Conservation (phyloP, 1,140 invertebrate species). For the Scylla paramamosain region DNA sequence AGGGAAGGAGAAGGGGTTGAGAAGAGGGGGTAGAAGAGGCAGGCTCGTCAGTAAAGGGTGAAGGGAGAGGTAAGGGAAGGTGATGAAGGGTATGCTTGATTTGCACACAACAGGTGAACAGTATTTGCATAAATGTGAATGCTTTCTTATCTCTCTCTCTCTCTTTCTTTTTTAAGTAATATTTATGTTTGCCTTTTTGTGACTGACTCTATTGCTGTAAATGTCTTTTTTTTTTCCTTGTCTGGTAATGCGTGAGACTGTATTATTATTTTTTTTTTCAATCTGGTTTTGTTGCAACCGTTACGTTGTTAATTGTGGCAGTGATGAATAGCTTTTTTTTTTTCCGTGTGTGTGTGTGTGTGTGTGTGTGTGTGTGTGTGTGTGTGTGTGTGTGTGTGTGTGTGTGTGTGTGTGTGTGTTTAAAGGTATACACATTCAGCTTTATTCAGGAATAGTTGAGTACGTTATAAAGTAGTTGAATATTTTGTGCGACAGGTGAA, state of each 20-base stretch:
- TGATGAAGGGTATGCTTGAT: not conserved
- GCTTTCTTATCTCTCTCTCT: not conserved
- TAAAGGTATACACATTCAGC: not conserved
- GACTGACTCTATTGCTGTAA: not conserved
- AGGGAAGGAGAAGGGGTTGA: not conserved
- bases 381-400: conserved; percentile 41
- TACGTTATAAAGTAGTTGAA: not conserved
- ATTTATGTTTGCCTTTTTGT: too few species aligned
- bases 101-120: not conserved
- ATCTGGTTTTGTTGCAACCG: not conserved
- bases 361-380: conserved; percentile 4
- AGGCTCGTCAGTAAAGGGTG: not conserved
- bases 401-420: conserved; percentile 28
- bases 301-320: not conserved
- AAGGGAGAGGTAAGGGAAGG: not conserved
- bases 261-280: too few species aligned
- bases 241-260: too few species aligned
- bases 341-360: not conserved
- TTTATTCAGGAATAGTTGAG: not conserved
- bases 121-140: not conserved
- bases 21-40: not conserved
- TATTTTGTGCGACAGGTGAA: not conserved
- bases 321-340: not conserved
- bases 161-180: not conserved
- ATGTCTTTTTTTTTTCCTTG: not conserved